These are phyloP conservation scores for Eclectus roratus DNA, from an alignment of 2,113 vertebrate species.

Conservation along the genomic window DNA sequence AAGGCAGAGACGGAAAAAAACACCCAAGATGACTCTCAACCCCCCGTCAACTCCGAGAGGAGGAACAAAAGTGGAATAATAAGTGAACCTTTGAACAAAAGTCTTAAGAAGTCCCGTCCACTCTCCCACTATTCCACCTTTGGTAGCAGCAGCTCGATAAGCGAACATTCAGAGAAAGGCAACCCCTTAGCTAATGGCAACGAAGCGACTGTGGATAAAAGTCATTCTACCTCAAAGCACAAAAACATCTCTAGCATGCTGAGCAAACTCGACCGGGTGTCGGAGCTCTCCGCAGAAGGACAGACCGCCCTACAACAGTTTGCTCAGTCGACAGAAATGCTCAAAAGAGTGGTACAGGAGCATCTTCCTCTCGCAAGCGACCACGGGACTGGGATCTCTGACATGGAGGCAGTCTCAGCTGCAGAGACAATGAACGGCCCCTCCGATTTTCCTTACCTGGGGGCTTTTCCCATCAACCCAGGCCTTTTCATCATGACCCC, in stretches of 20 bases:
- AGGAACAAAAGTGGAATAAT: conserved; percentile 97
- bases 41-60: conserved; percentile 82
- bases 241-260: conserved; percentile 83
- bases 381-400: conserved; percentile 83
- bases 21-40: conserved; percentile 78
- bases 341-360: conserved; percentile 96
- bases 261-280: conserved; percentile 92
- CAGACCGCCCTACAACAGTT: conserved; percentile 97
- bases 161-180: conserved; percentile 86
- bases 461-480: conserved; percentile 97
- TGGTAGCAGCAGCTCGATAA: conserved; percentile 81
- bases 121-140: conserved; percentile 94
- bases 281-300: conserved; percentile 92
- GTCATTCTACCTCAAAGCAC: conserved; percentile 87
- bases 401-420: conserved; percentile 92
- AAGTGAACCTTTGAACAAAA: conserved; percentile 96
- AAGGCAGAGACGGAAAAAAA: conserved; percentile 85
- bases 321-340: conserved; percentile 93
- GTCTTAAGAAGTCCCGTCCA: conserved; percentile 94
- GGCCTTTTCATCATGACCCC: conserved; percentile 99
- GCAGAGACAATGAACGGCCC: conserved; percentile 90
- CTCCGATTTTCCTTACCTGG: conserved; percentile 96
- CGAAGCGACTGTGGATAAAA: conserved; percentile 81
- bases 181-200: conserved; percentile 76
- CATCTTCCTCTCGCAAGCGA: conserved; percentile 93